These are phyloP conservation scores for Myodes glareolus DNA, from an alignment of 2,113 vertebrate genomes.

Conservation along the genomic window DNA sequence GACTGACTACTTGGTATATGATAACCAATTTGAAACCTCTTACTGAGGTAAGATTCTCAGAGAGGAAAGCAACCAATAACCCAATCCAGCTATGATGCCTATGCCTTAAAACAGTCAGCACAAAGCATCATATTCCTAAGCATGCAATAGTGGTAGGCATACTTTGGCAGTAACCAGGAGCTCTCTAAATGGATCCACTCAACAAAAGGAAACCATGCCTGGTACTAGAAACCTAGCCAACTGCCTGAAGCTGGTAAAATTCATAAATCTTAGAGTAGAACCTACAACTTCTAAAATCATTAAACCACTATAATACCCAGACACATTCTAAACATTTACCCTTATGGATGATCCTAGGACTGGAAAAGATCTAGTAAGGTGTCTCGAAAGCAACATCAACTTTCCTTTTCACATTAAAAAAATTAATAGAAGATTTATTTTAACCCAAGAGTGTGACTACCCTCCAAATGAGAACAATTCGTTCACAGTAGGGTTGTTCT, in stretches of 20 bases:
- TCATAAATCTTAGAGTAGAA: neutral
- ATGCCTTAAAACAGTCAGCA: neutral
- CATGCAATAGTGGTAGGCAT: neutral
- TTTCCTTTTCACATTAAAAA: neutral
- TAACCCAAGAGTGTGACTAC: neutral
- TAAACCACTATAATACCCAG: neutral
- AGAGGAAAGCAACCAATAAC: neutral
- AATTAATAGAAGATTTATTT: conserved; percentile 29
- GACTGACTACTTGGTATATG: neutral
- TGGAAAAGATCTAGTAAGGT: neutral
- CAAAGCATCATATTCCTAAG: neutral
- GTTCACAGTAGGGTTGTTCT: neutral
- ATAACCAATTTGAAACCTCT: neutral
- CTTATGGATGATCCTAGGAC: neutral
- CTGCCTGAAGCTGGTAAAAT: neutral
- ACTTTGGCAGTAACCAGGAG: neutral
- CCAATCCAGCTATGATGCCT: neutral
- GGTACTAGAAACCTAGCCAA: neutral
- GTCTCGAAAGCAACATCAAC: neutral
- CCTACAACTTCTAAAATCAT: neutral
- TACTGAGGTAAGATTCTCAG: neutral
- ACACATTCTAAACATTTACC: no score
- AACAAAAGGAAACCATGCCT: neutral
- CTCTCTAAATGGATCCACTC: neutral
- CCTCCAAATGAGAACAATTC: neutral